phyloP scores from a whole-genome alignment of 1,140 invertebrate species.

The Procambarus virginalis region DNA sequence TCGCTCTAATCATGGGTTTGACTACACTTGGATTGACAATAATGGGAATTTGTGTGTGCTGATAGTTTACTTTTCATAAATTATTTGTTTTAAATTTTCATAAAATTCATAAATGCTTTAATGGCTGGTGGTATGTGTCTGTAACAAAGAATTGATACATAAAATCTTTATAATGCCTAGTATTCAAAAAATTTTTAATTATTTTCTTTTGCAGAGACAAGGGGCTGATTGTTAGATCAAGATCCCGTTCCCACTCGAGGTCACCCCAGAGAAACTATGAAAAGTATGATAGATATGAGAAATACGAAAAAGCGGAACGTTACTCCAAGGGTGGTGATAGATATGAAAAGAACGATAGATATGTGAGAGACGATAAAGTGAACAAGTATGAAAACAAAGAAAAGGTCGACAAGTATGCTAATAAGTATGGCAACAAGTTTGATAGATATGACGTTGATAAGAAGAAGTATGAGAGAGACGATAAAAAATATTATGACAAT shows the following conservation, averaged over 20 bases:
- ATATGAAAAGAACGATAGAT: conserved; percentile 57
- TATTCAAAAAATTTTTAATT: neutral
- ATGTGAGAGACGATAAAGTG: conserved; percentile 40
- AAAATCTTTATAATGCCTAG: no score
- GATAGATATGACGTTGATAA: conserved; percentile 49
- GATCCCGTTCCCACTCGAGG: conserved; percentile 44
- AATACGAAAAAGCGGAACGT: conserved; percentile 49
- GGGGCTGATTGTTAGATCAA: conserved; percentile 45
- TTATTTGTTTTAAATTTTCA: no score
- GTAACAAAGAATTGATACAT: neutral
- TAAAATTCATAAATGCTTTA: no score
- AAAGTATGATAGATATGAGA: conserved; percentile 58
- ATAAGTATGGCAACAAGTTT: conserved; percentile 49
- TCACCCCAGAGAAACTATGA: conserved; percentile 55
- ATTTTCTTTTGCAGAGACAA: conserved; percentile 40
- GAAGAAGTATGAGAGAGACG: conserved; percentile 57
- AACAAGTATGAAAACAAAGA: conserved; percentile 54
- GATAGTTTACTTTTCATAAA: no score
- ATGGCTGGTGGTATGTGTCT: no score
- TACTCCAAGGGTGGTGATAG: conserved; percentile 27
- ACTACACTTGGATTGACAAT: no score
- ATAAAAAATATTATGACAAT: conserved; percentile 61
- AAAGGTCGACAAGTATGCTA: conserved; percentile 50
- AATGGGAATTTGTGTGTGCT: no score
- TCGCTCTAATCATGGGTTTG: neutral